A percentile compares a stretch with the other conserved stretches of the same genome.
Evolutionary conservation across 2,888 invertebrate species (phyloP).

Genomic region (Tridacna crocea): DNA sequence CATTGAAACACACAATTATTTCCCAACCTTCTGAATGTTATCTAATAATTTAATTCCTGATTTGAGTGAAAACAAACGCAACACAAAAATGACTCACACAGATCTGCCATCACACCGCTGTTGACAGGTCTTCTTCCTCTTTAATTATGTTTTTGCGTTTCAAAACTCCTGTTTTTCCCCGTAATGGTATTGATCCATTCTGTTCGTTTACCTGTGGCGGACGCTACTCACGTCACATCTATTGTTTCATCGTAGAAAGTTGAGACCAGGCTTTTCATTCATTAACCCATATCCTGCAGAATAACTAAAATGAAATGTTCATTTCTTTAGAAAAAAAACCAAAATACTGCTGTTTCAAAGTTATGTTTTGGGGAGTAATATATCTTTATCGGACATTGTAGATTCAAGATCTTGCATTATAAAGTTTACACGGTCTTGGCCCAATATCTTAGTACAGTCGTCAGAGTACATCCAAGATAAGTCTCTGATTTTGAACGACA

Average conservation of each 20-base stretch:
- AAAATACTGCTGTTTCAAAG: too few relatives aligned
- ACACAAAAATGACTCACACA: background rate
- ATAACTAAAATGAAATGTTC: too few relatives aligned
- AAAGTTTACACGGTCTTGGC: too few relatives aligned
- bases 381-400: too few relatives aligned
- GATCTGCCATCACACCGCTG: background rate
- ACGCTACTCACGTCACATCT: background rate
- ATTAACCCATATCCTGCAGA: too few relatives aligned
- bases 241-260: background rate
- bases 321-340: too few relatives aligned
- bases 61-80: background rate
- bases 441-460: too few relatives aligned
- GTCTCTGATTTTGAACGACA: too few relatives aligned
- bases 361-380: too few relatives aligned
- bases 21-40: background rate
- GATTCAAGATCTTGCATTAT: too few relatives aligned
- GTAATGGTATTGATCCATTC: constrained; percentile 33
- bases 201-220: background rate
- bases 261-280: too few relatives aligned
- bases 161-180: constrained; percentile 17
- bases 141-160: constrained; percentile 40
- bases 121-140: background rate
- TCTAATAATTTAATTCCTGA: background rate
- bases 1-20: background rate
- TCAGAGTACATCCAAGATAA: too few relatives aligned